phyloP scores from a whole-genome alignment of 2,797 vertebrate genomes.

The Pelobates cultripes region DNA sequence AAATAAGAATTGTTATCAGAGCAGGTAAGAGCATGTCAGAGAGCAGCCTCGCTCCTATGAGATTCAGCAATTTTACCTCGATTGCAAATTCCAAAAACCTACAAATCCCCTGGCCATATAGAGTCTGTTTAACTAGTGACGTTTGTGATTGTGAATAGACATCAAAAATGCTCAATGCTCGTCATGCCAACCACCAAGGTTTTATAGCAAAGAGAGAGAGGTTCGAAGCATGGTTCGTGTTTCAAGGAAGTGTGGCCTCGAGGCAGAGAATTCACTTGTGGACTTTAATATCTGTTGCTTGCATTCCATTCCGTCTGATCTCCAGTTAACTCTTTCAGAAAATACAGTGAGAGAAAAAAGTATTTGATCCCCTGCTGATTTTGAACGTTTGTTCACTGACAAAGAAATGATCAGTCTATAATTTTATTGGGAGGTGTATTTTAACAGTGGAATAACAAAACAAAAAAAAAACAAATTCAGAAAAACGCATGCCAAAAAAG shows the following conservation, averaged over 20 bases:
- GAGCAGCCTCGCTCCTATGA: not conserved
- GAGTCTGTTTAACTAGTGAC: not conserved
- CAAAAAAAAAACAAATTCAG: too few species aligned
- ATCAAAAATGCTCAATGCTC: not conserved
- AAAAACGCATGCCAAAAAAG: too few species aligned
- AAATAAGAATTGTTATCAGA: conserved; percentile 1
- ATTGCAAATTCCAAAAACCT: not conserved
- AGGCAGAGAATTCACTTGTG: conserved; percentile 17
- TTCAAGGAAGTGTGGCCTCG: conserved; percentile 21
- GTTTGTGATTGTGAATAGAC: not conserved
- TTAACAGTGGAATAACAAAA: too few species aligned
- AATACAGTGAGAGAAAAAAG: not conserved
- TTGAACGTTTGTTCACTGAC: too few species aligned
- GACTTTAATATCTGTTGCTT: conserved; percentile 29
- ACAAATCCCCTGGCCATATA: not conserved
- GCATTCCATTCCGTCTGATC: conserved; percentile 12
- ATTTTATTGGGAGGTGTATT: too few species aligned
- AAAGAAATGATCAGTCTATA: too few species aligned
- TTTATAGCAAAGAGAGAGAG: not conserved
- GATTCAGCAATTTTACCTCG: not conserved
- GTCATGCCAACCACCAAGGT: not conserved
- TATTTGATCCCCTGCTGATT: too few species aligned
- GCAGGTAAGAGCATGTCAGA: conserved; percentile 44
- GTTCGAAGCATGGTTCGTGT: not conserved
- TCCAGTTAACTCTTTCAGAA: conserved; percentile 28